Conservation (phyloP, 2,888 invertebrate genomes). For the Drosophila anomalipes region DNA sequence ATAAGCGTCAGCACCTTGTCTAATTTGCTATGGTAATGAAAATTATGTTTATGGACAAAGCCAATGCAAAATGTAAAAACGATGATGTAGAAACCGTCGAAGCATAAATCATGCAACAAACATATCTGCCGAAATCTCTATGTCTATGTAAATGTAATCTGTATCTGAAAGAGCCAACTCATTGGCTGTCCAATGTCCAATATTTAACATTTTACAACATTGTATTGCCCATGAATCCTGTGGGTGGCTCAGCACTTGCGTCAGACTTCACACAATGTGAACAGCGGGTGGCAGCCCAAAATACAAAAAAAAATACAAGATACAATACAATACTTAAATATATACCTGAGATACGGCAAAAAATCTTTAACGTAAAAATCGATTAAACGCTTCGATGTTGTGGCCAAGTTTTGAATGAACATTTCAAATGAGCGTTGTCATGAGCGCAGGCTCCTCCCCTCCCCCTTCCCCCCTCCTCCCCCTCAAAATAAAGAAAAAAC, state of each 20-base stretch:
- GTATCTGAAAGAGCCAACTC: conserved; percentile 61
- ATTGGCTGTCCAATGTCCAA: conserved; percentile 48
- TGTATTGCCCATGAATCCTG: conserved; percentile 59
- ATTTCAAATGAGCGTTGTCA: conserved; percentile 62
- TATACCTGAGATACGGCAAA: conserved; percentile 38
- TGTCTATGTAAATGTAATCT: conserved; percentile 3
- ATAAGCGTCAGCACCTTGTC: conserved; percentile 82
- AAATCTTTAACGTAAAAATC: conserved; percentile 68
- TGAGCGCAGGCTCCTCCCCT: conserved; percentile 36
- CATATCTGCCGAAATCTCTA: conserved; percentile 17
- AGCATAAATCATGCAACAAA: conserved; percentile 67
- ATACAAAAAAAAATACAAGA: conserved; percentile 10
- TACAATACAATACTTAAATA: conserved; percentile 5
- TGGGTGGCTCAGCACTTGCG: conserved; percentile 71
- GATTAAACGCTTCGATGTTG: conserved; percentile 77
- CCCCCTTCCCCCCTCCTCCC: too few relatives aligned
- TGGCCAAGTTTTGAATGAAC: conserved; percentile 62
- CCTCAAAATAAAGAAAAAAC: conserved; percentile 4
- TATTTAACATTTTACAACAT: conserved; percentile 45
- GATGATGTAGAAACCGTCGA: conserved; percentile 22
- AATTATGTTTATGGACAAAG: conserved; percentile 68
- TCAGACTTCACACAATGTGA: conserved; percentile 63
- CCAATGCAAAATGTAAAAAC: conserved; percentile 57
- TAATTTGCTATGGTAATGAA: conserved; percentile 82
- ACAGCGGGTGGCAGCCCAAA: conserved; percentile 56